phyloP scores from a whole-genome alignment of 1,140 invertebrate species.

The Phocides pigmalion region DNA sequence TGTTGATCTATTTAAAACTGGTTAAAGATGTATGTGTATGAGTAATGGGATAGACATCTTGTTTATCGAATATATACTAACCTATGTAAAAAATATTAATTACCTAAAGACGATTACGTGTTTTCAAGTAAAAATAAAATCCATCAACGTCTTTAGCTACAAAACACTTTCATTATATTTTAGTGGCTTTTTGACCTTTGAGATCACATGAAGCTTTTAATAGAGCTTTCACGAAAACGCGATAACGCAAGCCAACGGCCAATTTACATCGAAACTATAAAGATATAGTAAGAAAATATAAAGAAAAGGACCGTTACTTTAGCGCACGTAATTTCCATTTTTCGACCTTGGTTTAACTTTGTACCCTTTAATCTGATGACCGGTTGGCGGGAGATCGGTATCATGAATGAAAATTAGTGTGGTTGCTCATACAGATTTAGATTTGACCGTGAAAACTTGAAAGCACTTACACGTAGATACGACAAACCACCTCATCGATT shows the following conservation, averaged over 20 bases:
- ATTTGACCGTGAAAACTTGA: neutral
- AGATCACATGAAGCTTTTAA: conserved; percentile 25
- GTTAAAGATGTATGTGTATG: no score
- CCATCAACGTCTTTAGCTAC: conserved; percentile 9
- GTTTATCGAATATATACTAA: no score
- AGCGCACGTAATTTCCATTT: conserved; percentile 42
- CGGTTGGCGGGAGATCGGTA: conserved; percentile 37
- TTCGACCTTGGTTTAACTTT: conserved; percentile 41
- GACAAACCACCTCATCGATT: no score
- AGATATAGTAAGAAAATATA: conserved; percentile 17
- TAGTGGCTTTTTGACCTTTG: conserved; percentile 28
- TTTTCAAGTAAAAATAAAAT: conserved; percentile 15
- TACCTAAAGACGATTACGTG: neutral
- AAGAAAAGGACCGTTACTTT: conserved; percentile 39
- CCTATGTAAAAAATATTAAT: no score
- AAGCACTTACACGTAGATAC: no score
- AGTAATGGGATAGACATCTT: no score
- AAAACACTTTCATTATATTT: conserved; percentile 26
- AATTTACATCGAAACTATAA: conserved; percentile 20
- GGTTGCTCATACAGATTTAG: neutral
- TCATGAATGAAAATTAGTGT: conserved; percentile 37
- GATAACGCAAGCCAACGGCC: conserved; percentile 30
- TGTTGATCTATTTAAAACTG: no score
- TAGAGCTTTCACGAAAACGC: conserved; percentile 28
- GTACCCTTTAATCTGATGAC: conserved; percentile 33